Base-by-base conservation (phyloP, 2,797 vertebrate species). In the Clamator glandarius region DNA sequence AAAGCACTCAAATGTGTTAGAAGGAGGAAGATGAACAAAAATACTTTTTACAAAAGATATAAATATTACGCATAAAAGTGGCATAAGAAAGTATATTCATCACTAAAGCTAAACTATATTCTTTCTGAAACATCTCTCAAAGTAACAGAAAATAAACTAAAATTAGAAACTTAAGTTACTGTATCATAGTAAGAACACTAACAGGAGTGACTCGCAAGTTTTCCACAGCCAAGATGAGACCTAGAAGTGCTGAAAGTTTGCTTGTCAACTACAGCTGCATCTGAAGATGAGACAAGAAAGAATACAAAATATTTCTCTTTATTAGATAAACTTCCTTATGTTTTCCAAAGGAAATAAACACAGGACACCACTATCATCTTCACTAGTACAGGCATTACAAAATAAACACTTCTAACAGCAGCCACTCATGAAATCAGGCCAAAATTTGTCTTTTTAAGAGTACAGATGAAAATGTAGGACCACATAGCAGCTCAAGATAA, bases 401-500 rank as follows among this genome's bases (percentile, higher is more conserved):
- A 85, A 87, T 15, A 72, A 84, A 75, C 41, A 89, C 28, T 62
- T 89, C 2, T 10, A 83, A 83, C 36, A 61, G 42, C 29, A 70
- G 44, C 46, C 33, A 80, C 19, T 31, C 3, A 6, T 4, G 7
- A 92, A 93, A 93, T 59, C 19, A 1, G 4, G 28, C 18, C n/a
- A 75, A 84, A 90, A 70, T 68, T n/a, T 62, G n/a, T 31, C 58
- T 83, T 84, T 92, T 75, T 78, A 75, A 35, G 14, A 78, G 62
- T 28, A 75, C 35, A 62, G 39, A 89, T 41, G 31, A 92, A 85
- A 94, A 94, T 6, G 28, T 8, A 78, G 29, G 55, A 77, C 23
- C 31, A 91, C 96, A 75, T 0, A 92, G 48, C 62, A 88, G 79
- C 50, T 91, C 58, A 46, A 84, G 79, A 93, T 28, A 87, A 94